phyloP scores from a whole-genome alignment of 2,888 invertebrate species.

The Pachydiplax longipennis region DNA sequence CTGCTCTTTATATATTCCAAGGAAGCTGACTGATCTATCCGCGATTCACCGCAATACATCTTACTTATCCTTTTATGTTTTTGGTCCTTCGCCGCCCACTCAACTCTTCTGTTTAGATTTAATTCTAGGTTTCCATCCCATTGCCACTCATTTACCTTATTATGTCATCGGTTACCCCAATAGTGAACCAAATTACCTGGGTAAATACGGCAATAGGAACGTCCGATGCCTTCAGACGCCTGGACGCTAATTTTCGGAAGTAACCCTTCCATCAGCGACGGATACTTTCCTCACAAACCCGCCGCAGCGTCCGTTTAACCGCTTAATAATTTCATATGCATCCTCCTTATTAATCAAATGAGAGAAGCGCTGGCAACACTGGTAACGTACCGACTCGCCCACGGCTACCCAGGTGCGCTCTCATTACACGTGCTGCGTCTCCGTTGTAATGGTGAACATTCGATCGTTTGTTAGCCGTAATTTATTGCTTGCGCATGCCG shows the following conservation, averaged over 20 bases:
- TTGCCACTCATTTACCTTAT: no score
- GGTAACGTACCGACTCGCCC: neutral
- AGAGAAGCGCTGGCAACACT: neutral
- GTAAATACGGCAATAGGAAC: neutral
- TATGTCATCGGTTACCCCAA: no score
- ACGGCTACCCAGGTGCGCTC: neutral
- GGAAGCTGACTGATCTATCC: no score
- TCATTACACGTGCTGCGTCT: neutral
- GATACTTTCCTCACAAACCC: neutral
- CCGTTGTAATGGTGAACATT: neutral
- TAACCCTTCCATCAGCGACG: neutral
- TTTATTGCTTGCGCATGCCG: neutral
- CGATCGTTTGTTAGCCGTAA: neutral
- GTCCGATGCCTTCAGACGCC: neutral
- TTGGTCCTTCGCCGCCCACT: no score
- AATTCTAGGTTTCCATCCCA: no score
- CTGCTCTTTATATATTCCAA: no score
- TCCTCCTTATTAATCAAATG: neutral
- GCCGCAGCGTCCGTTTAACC: neutral
- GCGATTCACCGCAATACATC: no score
- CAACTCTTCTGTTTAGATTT: no score
- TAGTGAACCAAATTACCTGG: neutral
- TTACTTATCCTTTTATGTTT: no score
- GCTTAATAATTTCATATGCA: neutral
- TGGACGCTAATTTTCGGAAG: neutral